phyloP scores from a whole-genome alignment of 2,888 invertebrate genomes.

The Drosophila helvetica region DNA sequence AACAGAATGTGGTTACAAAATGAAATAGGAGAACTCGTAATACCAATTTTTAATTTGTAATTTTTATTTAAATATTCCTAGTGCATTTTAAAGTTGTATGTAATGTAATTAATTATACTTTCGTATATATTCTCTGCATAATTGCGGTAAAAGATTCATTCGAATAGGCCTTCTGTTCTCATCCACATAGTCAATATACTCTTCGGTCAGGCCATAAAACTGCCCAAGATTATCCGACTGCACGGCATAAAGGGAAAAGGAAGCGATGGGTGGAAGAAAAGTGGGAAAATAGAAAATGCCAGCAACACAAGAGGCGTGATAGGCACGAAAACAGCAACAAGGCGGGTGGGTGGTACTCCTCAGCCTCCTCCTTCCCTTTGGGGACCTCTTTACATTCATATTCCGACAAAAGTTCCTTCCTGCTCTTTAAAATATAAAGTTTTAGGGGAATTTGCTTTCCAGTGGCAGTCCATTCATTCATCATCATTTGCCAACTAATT shows the following conservation, averaged over 20 bases:
- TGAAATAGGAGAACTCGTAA: not conserved
- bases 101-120: too few relatives aligned
- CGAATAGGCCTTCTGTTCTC: too few relatives aligned
- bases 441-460: constrained; percentile 17
- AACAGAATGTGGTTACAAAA: not conserved
- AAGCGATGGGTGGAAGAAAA: not conserved
- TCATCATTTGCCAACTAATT: constrained; percentile 54
- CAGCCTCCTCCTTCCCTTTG: not conserved
- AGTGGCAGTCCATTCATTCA: constrained; percentile 31
- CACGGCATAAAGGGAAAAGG: constrained; percentile 5
- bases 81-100: too few relatives aligned
- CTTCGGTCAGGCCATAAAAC: not conserved
- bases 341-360: not conserved
- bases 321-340: constrained; percentile 34
- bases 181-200: not conserved
- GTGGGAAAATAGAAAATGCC: constrained; percentile 32
- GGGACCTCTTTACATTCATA: constrained; percentile 17
- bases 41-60: too few relatives aligned
- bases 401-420: constrained; percentile 8
- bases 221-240: constrained; percentile 3
- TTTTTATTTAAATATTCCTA: too few relatives aligned
- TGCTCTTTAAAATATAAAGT: constrained; percentile 38
- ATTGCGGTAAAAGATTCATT: too few relatives aligned
- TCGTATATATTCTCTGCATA: too few relatives aligned
- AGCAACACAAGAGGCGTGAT: constrained; percentile 25